phyloP scores from a whole-genome alignment of 2,113 vertebrate genomes.

The Orycteropus afer region DNA sequence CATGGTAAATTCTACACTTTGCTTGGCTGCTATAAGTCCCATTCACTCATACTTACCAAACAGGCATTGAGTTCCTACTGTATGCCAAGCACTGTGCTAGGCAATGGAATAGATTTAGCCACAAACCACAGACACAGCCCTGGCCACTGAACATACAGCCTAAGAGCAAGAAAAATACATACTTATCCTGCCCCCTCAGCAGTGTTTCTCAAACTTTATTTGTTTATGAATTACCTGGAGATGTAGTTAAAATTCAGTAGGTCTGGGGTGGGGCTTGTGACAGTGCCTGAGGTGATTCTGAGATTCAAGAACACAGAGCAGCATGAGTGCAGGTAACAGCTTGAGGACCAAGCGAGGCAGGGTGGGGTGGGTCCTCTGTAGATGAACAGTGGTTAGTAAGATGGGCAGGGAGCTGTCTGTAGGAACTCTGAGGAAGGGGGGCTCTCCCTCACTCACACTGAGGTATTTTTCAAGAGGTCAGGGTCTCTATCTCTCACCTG shows the following conservation, averaged over 20 bases:
- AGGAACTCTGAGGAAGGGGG: neutral
- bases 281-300: rapidly evolving
- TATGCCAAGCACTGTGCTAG: neutral
- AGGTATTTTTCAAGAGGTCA: neutral
- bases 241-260: neutral
- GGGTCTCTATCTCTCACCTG: neutral
- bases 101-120: neutral
- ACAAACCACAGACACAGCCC: neutral
- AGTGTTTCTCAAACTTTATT: neutral
- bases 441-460: neutral
- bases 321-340: neutral
- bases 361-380: neutral
- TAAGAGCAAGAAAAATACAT: neutral
- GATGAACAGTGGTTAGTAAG: neutral
- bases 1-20: neutral
- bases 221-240: neutral
- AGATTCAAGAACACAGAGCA: rapidly evolving
- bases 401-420: neutral
- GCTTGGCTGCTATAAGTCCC: neutral
- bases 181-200: neutral
- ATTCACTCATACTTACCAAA: neutral
- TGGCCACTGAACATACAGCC: neutral
- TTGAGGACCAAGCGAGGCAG: neutral
- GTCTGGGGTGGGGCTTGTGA: neutral
- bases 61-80: neutral